Base-by-base conservation (phyloP, 2,113 vertebrate genomes). In the Platichthys stellatus region DNA sequence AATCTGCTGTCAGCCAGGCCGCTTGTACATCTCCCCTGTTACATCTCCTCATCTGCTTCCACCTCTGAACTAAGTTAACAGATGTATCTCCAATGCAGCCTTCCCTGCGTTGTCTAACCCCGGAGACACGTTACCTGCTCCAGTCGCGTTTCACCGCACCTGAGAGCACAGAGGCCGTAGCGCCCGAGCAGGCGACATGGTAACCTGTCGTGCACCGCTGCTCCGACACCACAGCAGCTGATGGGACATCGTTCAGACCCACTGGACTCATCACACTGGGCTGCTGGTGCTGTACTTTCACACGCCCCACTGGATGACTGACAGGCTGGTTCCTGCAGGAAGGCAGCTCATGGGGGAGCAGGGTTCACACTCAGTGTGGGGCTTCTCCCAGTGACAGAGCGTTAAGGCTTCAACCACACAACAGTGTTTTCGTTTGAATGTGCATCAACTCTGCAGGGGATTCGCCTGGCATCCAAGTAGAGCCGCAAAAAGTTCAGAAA, bases 231-330 rank as follows among this genome's bases (percentile, higher is more conserved):
- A 54, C 56, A 72, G 83, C 5, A 60, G 65, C 78, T 83, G 84
- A 89, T 81, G 82, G 82, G 68, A 83, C 75, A 87, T 88, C 72
- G 84, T 84, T 82, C 76, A 74, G 82, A 69, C 81, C 75, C 81
- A 26, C 72, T 20, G 79, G 84, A 69, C 69, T 71, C 59, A 56
- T 72, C 74, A 49, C 54, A 64, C 77, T 18, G 69, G 82, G 82
- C 74, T 69, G 38, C 56, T 18, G 59, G 51, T 28, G 69, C 61
- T 84, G 66, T 71, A 17, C 72, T 76, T 45, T 87, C 82, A 82
- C 83, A 86, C 61, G 83, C 85, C 77, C 83, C 69, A 23, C 56
- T 76, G 78, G 56, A 23, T 84, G 79, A 86, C 57, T 87, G 88
- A 70, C 83, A 79, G 86, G 49, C 68, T 13, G 64, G 8, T 23